These are phyloP conservation scores for Thamnophis elegans DNA, from an alignment of 2,797 vertebrate genomes.

Conservation along the genomic window DNA sequence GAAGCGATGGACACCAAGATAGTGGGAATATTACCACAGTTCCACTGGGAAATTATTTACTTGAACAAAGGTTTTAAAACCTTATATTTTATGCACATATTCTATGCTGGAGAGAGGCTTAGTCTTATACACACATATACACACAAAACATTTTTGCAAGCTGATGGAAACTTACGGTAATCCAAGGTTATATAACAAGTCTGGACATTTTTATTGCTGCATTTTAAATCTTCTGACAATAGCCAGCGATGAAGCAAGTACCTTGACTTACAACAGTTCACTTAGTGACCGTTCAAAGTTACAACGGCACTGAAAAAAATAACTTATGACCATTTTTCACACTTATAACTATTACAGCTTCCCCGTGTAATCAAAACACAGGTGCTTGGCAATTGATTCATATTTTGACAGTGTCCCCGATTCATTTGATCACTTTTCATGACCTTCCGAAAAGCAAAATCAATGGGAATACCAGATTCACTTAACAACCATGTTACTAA, in stretches of 20 bases:
- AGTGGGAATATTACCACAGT: not conserved
- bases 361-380: too few relatives aligned
- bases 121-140: not conserved
- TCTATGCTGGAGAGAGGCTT: not conserved
- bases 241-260: not conserved
- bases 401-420: too few relatives aligned
- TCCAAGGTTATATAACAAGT: not conserved
- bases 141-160: not conserved
- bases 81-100: not conserved
- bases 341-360: too few relatives aligned
- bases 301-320: too few relatives aligned
- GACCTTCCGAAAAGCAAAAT: too few relatives aligned
- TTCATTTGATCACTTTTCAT: too few relatives aligned
- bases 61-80: not conserved
- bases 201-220: not conserved
- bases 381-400: too few relatives aligned
- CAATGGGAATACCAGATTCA: too few relatives aligned
- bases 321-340: too few relatives aligned
- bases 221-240: not conserved
- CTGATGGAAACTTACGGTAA: not conserved
- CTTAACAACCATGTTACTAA: too few relatives aligned
- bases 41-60: not conserved
- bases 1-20: not conserved
- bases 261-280: too few relatives aligned
- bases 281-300: too few relatives aligned